A percentile compares a stretch with the other conserved stretches of the same genome.
Conservation (phyloP, 2,797 vertebrate genomes). For the Darevskia nairensis region DNA sequence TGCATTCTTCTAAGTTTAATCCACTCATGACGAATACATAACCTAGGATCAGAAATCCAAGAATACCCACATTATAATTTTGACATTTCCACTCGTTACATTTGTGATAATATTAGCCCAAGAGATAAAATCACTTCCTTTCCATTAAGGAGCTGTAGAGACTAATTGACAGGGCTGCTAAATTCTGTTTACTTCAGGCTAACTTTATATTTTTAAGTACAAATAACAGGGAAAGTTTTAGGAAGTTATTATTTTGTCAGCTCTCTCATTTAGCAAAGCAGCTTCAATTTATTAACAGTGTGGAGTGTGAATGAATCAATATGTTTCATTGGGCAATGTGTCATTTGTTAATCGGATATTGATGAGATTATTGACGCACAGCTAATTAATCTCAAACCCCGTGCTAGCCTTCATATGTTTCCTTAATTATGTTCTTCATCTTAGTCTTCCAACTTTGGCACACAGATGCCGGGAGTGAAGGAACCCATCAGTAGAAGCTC, state of each 20-base stretch:
- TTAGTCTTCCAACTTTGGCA: conserved; percentile 89
- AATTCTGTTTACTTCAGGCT: conserved; percentile 79
- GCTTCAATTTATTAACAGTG: conserved; percentile 96
- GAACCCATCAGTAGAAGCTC: conserved; percentile 78
- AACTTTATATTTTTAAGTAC: conserved; percentile 80
- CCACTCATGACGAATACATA: not conserved
- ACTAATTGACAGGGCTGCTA: conserved; percentile 70
- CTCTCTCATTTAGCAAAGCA: conserved; percentile 88
- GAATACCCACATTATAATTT: conserved; percentile 23
- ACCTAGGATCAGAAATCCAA: conserved; percentile 5
- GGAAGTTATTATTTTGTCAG: conserved; percentile 86
- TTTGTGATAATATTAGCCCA: conserved; percentile 42
- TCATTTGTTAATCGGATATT: conserved; percentile 99
- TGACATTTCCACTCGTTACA: conserved; percentile 42
- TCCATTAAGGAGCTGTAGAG: conserved; percentile 64
- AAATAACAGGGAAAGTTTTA: conserved; percentile 78
- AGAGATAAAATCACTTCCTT: conserved; percentile 43
- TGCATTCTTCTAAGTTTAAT: conserved; percentile 12
- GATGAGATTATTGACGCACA: conserved; percentile 97
- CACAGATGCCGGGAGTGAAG: conserved; percentile 82
- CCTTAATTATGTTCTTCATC: conserved; percentile 99
- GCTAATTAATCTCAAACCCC: conserved; percentile 98
- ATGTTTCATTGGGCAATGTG: conserved; percentile 97
- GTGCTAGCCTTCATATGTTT: conserved; percentile 94
- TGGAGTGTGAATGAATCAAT: conserved; percentile 94